Conservation (phyloP, 2,797 vertebrate genomes). For the Paguma larvata region DNA sequence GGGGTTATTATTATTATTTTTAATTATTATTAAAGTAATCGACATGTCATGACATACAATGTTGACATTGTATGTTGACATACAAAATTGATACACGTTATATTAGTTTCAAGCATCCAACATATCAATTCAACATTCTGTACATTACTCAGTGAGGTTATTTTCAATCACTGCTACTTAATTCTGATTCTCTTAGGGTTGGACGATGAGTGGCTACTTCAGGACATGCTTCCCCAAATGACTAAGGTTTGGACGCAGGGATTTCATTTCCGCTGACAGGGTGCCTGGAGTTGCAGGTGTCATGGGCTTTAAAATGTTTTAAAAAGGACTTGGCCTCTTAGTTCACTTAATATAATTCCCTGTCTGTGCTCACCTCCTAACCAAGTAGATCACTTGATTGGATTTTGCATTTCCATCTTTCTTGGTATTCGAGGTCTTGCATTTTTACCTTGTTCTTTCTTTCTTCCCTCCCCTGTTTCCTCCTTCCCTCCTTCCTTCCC, state of each 20-base stretch:
- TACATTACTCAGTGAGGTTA: neutral
- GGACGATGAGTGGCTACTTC: neutral
- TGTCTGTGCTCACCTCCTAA: neutral
- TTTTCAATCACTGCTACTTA: neutral
- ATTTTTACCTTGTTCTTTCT: neutral
- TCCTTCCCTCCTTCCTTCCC: rapidly evolving
- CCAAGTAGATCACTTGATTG: neutral
- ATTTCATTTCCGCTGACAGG: neutral
- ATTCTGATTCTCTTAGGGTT: neutral
- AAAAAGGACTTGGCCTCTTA: neutral
- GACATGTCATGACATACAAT: neutral
- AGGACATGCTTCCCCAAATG: neutral
- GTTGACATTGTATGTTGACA: too few relatives aligned
- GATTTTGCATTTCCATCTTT: neutral
- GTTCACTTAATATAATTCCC: neutral
- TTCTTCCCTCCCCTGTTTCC: neutral
- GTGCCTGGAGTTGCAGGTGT: neutral
- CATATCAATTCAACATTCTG: neutral
- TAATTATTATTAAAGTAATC: neutral
- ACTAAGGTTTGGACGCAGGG: neutral
- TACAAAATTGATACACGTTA: neutral
- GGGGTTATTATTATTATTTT: neutral
- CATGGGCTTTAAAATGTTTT: neutral
- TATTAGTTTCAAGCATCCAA: neutral
- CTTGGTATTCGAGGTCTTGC: neutral